Evolutionary conservation across 1,140 invertebrate species (phyloP).

Genomic region (Chironomus tepperi): DNA sequence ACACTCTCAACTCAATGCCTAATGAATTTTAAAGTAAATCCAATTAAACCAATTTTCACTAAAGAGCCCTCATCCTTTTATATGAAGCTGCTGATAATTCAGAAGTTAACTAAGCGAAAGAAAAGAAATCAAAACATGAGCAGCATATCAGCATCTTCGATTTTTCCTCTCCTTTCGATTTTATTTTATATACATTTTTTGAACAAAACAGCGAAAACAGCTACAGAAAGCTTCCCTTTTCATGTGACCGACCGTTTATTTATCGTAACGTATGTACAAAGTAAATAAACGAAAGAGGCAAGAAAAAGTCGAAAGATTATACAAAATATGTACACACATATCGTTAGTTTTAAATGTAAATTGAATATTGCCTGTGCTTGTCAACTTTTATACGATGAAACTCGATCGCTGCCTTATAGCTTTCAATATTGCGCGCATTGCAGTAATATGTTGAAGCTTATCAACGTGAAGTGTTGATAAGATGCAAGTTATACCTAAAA

Average conservation of each 20-base stretch:
- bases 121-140: not conserved
- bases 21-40: too few relatives aligned
- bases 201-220: not conserved
- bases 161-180: not conserved
- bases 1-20: too few relatives aligned
- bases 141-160: not conserved
- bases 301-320: not conserved
- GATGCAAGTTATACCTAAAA: not conserved
- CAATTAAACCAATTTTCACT: too few relatives aligned
- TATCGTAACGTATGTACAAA: not conserved
- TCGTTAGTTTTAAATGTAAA: conserved; percentile 6
- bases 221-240: not conserved
- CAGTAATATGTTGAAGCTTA: not conserved
- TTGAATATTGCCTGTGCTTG: conserved; percentile 5
- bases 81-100: not conserved
- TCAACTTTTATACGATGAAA: not conserved
- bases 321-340: not conserved
- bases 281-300: not conserved
- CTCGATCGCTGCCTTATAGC: not conserved
- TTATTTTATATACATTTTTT: too few relatives aligned
- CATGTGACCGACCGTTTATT: conserved; percentile 23
- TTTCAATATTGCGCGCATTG: not conserved
- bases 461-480: not conserved
- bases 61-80: too few relatives aligned
- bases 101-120: not conserved